Percentiles rank a stretch among this genome's conserved stretches.
phyloP scores from a whole-genome alignment of 2,888 invertebrate genomes.

The Polydesmus complanatus region DNA sequence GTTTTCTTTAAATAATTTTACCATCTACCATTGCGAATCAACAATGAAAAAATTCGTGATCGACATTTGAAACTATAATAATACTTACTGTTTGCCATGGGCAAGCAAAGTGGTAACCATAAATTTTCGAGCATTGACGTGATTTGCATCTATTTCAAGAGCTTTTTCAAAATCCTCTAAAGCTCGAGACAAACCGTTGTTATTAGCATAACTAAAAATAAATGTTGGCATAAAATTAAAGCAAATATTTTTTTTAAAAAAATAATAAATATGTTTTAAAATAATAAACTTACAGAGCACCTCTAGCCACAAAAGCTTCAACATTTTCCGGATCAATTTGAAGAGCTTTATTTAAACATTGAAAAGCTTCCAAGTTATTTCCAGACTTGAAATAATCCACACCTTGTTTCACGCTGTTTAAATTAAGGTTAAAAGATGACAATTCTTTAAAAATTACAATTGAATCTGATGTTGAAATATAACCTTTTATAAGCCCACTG shows the following conservation, averaged over 20 bases:
- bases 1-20: not conserved
- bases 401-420: constrained; percentile 71
- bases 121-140: constrained; percentile 17
- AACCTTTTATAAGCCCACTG: constrained; percentile 18
- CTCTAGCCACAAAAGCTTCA: constrained; percentile 80
- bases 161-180: constrained; percentile 16
- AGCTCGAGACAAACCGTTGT: constrained; percentile 14
- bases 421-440: not conserved
- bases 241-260: not conserved
- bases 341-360: constrained; percentile 81
- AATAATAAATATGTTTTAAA: not conserved
- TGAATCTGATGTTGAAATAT: not conserved
- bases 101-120: constrained; percentile 15
- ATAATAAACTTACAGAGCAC: constrained; percentile 50
- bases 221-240: not conserved
- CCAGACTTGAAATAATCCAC: constrained; percentile 89
- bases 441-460: not conserved
- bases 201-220: constrained; percentile 15
- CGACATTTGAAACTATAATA: not conserved
- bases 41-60: not conserved
- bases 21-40: not conserved
- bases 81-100: constrained; percentile 15
- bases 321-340: constrained; percentile 83
- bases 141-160: constrained; percentile 14
- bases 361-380: constrained; percentile 84